These are phyloP conservation scores for Lepisosteus osseus DNA, from an alignment of 2,113 vertebrate genomes.

Conservation along the genomic window DNA sequence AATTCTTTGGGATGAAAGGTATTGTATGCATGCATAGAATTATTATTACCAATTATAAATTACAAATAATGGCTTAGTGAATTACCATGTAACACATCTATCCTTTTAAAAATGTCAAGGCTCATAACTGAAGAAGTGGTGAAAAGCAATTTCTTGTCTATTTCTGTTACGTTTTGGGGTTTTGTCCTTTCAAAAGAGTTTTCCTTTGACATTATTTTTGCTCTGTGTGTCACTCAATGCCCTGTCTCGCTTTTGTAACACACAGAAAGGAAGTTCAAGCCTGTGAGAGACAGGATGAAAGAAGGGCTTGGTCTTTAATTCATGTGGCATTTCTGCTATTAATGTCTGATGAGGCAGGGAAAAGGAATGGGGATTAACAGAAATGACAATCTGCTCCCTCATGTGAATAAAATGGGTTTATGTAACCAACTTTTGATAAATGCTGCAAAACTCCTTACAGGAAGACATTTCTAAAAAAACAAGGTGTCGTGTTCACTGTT, in stretches of 20 bases:
- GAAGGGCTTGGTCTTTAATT: slow-evolving; percentile 9
- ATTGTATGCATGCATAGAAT: no score
- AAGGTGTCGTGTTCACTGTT: no score
- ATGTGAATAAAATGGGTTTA: slow-evolving; percentile 51
- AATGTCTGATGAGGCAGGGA: slow-evolving; percentile 6
- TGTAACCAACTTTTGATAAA: slow-evolving; percentile 44
- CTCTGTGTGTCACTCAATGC: not conserved
- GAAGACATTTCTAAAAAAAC: slow-evolving; percentile 26
- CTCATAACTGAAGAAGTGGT: no score
- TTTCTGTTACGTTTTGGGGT: no score
- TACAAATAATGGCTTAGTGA: no score
- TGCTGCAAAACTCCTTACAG: slow-evolving; percentile 34
- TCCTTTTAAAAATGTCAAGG: no score
- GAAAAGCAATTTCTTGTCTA: no score
- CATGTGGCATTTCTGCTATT: not conserved
- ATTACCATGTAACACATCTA: no score
- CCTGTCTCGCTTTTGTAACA: slow-evolving; percentile 1
- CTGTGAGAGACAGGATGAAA: slow-evolving; percentile 3
- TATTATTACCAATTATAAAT: no score
- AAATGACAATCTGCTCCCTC: slow-evolving; percentile 47
- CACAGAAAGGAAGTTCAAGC: slow-evolving; percentile 9
- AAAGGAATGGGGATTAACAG: slow-evolving; percentile 43
- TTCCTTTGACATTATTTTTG: not conserved
- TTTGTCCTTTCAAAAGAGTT: not conserved
- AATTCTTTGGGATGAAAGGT: no score